Evolutionary conservation across 2,113 vertebrate genomes (phyloP), one percentile per base, ranked within the genome.

Genomic region (Euleptes europaea): DNA sequence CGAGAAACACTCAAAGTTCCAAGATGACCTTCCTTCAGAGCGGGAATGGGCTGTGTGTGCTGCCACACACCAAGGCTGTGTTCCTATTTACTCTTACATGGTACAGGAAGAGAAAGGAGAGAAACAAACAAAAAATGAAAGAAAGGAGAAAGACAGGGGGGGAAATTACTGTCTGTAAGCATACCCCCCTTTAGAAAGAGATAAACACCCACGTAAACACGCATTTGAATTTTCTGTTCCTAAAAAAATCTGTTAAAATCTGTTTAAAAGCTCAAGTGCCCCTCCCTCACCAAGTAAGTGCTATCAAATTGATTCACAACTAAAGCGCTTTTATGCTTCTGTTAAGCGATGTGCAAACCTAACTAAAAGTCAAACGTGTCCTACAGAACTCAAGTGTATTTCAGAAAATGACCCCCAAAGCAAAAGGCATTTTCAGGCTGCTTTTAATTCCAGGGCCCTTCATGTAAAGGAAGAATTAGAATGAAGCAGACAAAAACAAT

Each of bases 81-180:
- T 6, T 8, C 23, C 44, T 71, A 35, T 47, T 33, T 65, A 26
- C 40, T 42, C 14, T 79, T 35, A 44, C 26, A 54, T 80, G 88
- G 54, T 44, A 82, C 7, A 42, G 74, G n/a, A 85, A 83, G 47
- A 49, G 80, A 38, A 35, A 73, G 38, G 5, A 88, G 51, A 90
- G 84, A 88, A 49, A 91, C 3, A 86, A 93, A 91, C 86, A 84
- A 19, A 4, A 15, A 81, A n/a, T 11, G 12, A 76, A 12, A 76
- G 14, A 35, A 90, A 47, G 65, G 90, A 90, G 89, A 94, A 93
- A 93, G 90, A 65, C 80, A 83, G 82, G 87, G 85, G 85, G 83
- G 80, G 71, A 84, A 79, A n/a, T 54, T 77, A 40, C 31, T 42
- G 28, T 78, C 26, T 35, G 51, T 26, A 44, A 38, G 40, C 14